phyloP scores from a whole-genome alignment of 2,797 vertebrate species.

The Setipinna tenuifilis region DNA sequence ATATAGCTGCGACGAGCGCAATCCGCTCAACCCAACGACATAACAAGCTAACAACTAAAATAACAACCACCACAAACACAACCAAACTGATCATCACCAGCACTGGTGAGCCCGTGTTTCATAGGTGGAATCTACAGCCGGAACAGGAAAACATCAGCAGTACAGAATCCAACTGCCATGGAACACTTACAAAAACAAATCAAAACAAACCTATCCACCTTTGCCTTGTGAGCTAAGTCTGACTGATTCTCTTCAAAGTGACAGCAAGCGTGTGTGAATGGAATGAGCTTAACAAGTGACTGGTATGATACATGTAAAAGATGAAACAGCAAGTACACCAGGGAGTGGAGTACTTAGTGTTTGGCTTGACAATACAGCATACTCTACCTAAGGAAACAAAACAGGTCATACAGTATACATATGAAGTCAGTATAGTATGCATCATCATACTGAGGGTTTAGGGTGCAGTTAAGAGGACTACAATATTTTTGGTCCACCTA shows the following conservation, averaged over 20 bases:
- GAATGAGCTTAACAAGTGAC: slow-evolving; percentile 60
- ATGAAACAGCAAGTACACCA: not conserved
- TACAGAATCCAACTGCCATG: not conserved
- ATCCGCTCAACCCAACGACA: not conserved
- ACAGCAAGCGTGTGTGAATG: slow-evolving; percentile 26
- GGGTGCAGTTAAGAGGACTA: slow-evolving; percentile 20
- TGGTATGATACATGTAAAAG: slow-evolving; percentile 42
- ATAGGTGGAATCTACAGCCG: not conserved
- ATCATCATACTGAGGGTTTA: slow-evolving; percentile 7
- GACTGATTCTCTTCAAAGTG: slow-evolving; percentile 35
- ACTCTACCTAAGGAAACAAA: not conserved
- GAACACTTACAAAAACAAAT: not conserved
- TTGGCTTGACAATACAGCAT: not conserved
- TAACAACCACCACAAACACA: not conserved
- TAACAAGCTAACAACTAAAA: not conserved
- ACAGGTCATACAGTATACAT: slow-evolving; percentile 21
- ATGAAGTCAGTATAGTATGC: slow-evolving; percentile 10
- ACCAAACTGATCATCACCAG: not conserved
- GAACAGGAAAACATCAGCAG: not conserved
- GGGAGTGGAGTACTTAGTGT: not conserved
- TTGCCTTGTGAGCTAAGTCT: not conserved
- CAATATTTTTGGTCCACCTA: slow-evolving; percentile 30
- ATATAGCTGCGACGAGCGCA: not conserved
- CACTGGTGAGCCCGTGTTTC: not conserved
- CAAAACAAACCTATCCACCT: not conserved